Evolutionary conservation across 1,140 invertebrate species (phyloP).

Genomic region (Coboldia fuscipes): DNA sequence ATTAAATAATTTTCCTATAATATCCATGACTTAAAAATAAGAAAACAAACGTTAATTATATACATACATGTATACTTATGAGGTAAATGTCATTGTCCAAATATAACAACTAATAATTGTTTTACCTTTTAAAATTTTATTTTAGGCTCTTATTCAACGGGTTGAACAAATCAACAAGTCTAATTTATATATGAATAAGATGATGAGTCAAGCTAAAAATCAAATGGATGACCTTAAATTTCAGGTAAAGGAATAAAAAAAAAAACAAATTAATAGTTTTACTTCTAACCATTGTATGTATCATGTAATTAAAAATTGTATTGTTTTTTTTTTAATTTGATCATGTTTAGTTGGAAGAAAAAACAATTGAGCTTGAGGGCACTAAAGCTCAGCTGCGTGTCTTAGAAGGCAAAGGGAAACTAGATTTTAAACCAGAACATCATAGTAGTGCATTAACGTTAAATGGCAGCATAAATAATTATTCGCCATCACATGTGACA

Average conservation of each 20-base stretch:
- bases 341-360: conserved; percentile 55
- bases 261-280: not conserved
- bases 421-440: conserved; percentile 7
- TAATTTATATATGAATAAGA: conserved; percentile 36
- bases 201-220: conserved; percentile 47
- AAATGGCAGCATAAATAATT: not conserved
- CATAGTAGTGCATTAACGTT: not conserved
- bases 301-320: not conserved
- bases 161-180: conserved; percentile 39
- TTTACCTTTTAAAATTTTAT: conserved; percentile 7
- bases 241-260: conserved; percentile 29
- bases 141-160: conserved; percentile 42
- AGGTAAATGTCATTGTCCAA: too few species aligned
- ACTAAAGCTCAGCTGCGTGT: conserved; percentile 49
- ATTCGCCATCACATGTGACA: conserved; percentile 19
- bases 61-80: not conserved
- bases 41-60: too few species aligned
- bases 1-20: too few species aligned
- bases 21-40: too few species aligned
- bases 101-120: too few species aligned
- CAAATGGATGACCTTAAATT: conserved; percentile 63
- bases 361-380: conserved; percentile 59
- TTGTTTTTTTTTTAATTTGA: conserved; percentile 4
- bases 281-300: too few species aligned
- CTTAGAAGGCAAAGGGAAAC: conserved; percentile 27